These are phyloP conservation scores for Centroberyx gerrardi DNA, from an alignment of 2,797 vertebrate species.

Conservation along the genomic window DNA sequence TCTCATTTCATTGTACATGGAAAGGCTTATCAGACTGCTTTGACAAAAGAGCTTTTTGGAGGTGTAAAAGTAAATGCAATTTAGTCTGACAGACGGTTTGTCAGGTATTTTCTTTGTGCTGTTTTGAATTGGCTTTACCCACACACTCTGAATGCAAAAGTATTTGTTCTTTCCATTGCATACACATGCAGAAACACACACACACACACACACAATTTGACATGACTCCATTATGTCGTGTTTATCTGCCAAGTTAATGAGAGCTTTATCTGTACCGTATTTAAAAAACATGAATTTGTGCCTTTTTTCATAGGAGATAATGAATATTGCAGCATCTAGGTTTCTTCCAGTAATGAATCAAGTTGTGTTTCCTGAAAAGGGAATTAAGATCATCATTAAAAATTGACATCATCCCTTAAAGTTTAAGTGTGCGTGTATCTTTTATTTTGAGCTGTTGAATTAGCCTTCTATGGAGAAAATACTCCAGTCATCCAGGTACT, in stretches of 20 bases:
- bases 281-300: not conserved
- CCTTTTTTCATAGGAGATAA: not conserved
- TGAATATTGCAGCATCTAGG: not conserved
- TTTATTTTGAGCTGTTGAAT: not conserved
- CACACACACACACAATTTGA: not conserved
- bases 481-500: too few species aligned
- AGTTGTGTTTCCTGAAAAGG: not conserved
- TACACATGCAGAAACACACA: not conserved
- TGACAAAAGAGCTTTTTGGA: conserved; percentile 23
- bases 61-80: conserved; percentile 45
- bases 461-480: not conserved
- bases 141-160: conserved; percentile 11
- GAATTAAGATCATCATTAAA: not conserved
- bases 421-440: conserved; percentile 9
- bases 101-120: conserved; percentile 20
- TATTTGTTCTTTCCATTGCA: not conserved
- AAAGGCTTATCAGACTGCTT: conserved; percentile 1
- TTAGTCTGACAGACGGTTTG: conserved; percentile 36
- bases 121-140: conserved; percentile 3
- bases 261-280: too few species aligned
- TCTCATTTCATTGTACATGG: conserved; percentile 31
- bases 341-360: too few species aligned
- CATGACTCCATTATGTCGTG: too few species aligned
- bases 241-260: too few species aligned
- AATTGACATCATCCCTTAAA: not conserved